phyloP scores from a whole-genome alignment of 37 sponge, comb jelly and placozoan species.

The Cliona cf. orientalis region DNA sequence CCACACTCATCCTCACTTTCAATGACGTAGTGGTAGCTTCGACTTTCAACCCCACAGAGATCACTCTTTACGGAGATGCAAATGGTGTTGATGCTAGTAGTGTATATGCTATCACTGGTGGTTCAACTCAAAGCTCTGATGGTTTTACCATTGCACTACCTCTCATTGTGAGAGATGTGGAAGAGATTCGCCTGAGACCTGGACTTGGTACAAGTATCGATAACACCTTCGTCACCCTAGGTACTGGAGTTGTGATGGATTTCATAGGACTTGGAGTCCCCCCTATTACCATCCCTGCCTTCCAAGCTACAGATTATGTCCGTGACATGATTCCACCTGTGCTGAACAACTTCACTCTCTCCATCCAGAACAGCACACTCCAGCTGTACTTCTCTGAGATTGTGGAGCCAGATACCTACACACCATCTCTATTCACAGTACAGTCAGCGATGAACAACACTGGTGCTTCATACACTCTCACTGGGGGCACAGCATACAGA shows the following conservation, averaged over 20 bases:
- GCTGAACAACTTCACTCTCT: conserved; percentile 78
- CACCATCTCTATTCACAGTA: conserved; percentile 65
- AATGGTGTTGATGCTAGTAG: conserved; percentile 35
- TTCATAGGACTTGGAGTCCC: conserved; percentile 67
- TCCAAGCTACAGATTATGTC: conserved; percentile 69
- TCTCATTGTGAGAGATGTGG: conserved; percentile 63
- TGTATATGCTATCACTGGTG: conserved; percentile 76
- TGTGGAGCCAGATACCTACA: conserved; percentile 71
- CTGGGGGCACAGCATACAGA: conserved; percentile 45
- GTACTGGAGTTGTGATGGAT: conserved; percentile 54
- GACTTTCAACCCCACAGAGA: conserved; percentile 48
- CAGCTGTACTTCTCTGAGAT: conserved; percentile 80
- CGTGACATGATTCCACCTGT: conserved; percentile 71
- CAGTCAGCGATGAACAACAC: conserved; percentile 54
- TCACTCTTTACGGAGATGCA: conserved; percentile 66
- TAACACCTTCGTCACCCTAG: conserved; percentile 79
- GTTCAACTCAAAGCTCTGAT: conserved; percentile 62
- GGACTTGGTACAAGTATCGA: conserved; percentile 65
- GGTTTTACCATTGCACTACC: conserved; percentile 69
- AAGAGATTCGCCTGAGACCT: conserved; percentile 71
- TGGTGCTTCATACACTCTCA: conserved; percentile 40
- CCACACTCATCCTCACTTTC: conserved; percentile 75
- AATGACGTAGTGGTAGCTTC: conserved; percentile 76
- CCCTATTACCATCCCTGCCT: conserved; percentile 45
- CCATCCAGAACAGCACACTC: conserved; percentile 57